phyloP scores from a whole-genome alignment of 2,888 invertebrate genomes.

The Linyphia triangularis region DNA sequence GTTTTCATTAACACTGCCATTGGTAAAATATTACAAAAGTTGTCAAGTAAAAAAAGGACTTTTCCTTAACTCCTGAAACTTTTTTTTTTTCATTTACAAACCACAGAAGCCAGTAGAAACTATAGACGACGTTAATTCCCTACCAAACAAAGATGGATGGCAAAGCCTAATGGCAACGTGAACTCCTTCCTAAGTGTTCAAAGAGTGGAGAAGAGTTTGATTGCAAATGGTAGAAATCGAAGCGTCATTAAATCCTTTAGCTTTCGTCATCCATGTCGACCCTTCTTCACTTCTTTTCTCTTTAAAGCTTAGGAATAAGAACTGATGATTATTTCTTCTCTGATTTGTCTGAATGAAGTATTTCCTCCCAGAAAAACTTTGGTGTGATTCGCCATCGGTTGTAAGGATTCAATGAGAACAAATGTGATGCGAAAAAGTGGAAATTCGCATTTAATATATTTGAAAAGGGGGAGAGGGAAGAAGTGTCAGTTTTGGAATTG shows the following conservation, averaged over 20 bases:
- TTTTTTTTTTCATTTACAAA: not conserved
- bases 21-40: too few species aligned
- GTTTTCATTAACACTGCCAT: too few species aligned
- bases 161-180: not conserved
- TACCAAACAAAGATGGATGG: constrained; percentile 20
- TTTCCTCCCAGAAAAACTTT: not conserved
- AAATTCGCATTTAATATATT: too few species aligned
- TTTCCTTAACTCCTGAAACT: not conserved
- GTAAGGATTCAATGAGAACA: not conserved
- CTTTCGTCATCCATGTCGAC: constrained; percentile 12
- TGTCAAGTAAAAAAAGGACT: too few species aligned
- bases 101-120: not conserved
- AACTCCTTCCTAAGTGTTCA: not conserved
- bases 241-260: constrained; percentile 21
- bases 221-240: constrained; percentile 18
- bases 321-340: not conserved
- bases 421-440: not conserved
- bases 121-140: constrained; percentile 1
- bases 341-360: not conserved
- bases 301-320: constrained; percentile 1
- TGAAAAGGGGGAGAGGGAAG: too few species aligned
- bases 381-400: not conserved
- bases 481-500: too few species aligned
- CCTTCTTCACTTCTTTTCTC: not conserved
- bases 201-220: not conserved